Conservation (phyloP, 2,797 vertebrate genomes). For the Perodicticus potto region DNA sequence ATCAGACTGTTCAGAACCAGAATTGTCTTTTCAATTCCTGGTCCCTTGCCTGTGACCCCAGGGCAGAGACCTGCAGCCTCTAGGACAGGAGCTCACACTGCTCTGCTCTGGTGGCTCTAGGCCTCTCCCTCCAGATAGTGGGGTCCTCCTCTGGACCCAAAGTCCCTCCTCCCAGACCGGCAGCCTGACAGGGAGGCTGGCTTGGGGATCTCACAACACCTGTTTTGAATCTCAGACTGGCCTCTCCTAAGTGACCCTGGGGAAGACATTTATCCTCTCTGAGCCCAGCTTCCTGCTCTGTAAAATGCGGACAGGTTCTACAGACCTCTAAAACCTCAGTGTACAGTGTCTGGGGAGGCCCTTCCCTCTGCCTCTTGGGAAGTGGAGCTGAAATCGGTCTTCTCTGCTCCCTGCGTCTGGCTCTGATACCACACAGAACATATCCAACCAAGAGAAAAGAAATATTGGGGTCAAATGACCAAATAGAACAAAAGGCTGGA, state of each 20-base stretch:
- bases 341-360: background rate
- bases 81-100: background rate
- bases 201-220: background rate
- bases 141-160: background rate
- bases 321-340: background rate
- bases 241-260: background rate
- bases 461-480: background rate
- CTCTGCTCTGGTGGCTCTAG: background rate
- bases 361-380: background rate
- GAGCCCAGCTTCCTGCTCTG: background rate
- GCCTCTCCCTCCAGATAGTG: background rate
- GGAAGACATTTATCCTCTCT: background rate
- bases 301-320: background rate
- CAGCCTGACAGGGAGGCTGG: background rate
- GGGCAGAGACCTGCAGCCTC: background rate
- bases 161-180: background rate
- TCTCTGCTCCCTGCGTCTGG: background rate
- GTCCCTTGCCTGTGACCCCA: rapidly evolving
- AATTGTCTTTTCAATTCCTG: background rate
- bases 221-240: background rate
- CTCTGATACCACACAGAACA: background rate
- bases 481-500: background rate
- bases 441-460: background rate
- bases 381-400: background rate
- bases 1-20: background rate